These are phyloP conservation scores for Polyommatus icarus DNA, from an alignment of 2,888 invertebrate genomes.

Conservation along the genomic window DNA sequence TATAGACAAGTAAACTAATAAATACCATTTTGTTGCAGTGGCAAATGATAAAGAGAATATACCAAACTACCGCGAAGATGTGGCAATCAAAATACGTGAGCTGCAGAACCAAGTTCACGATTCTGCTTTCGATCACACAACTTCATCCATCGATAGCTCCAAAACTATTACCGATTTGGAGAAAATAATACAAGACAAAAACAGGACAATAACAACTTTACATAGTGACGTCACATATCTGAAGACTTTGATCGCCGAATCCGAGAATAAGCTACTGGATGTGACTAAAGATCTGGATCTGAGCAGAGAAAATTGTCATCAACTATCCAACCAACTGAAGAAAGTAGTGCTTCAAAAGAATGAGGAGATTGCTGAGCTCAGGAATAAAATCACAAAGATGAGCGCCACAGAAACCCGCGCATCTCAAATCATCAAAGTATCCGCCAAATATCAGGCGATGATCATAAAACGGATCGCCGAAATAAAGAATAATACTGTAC, in stretches of 20 bases:
- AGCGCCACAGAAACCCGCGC: conserved; percentile 65
- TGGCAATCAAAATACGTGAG: conserved; percentile 52
- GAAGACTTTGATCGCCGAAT: conserved; percentile 66
- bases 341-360: conserved; percentile 70
- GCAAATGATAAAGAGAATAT: conserved; percentile 54
- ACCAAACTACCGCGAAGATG: conserved; percentile 48
- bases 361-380: conserved; percentile 70
- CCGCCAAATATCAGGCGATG: conserved; percentile 72
- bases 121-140: conserved; percentile 58
- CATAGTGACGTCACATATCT: conserved; percentile 66
- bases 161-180: conserved; percentile 46
- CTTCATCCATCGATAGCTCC: conserved; percentile 64
- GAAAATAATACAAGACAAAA: conserved; percentile 64
- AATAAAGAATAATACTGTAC: conserved; percentile 66
- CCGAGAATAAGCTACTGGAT: conserved; percentile 67
- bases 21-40: conserved; percentile 50
- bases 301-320: conserved; percentile 63
- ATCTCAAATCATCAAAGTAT: conserved; percentile 70
- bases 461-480: conserved; percentile 70
- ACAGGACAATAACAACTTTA: conserved; percentile 64
- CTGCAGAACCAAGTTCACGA: conserved; percentile 67
- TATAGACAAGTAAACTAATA: neutral
- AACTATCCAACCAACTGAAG: conserved; percentile 66
- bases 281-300: conserved; percentile 63
- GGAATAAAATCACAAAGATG: conserved; percentile 67